Percentiles rank a stretch among this genome's conserved stretches.
Evolutionary conservation across 2,888 invertebrate species (phyloP).

Genomic region (Euclidia mi): DNA sequence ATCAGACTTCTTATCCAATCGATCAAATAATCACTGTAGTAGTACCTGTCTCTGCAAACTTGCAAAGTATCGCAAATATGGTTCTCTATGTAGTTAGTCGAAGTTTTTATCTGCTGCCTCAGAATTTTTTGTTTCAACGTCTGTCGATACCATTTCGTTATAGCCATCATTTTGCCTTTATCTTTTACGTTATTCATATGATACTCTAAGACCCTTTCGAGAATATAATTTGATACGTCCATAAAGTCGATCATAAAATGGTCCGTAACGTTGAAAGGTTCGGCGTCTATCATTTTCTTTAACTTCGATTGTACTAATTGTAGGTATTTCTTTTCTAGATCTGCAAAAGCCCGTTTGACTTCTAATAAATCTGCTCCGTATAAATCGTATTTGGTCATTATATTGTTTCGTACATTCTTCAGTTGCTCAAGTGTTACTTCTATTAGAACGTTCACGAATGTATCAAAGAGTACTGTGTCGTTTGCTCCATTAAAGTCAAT

Average conservation of each 20-base stretch:
- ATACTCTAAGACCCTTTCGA: conserved; percentile 58
- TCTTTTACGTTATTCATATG: conserved; percentile 55
- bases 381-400: conserved; percentile 60
- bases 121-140: conserved; percentile 63
- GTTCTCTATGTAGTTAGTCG: conserved; percentile 56
- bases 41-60: conserved; percentile 61
- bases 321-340: conserved; percentile 53
- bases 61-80: conserved; percentile 61
- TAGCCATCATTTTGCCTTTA: conserved; percentile 41
- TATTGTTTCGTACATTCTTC: conserved; percentile 47
- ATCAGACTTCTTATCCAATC: conserved; percentile 66
- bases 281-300: conserved; percentile 45
- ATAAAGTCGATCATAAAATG: conserved; percentile 65
- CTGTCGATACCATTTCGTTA: conserved; percentile 58
- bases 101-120: conserved; percentile 68
- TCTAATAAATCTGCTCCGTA: conserved; percentile 36
- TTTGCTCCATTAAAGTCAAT: conserved; percentile 14
- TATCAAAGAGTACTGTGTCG: conserved; percentile 35
- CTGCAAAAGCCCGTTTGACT: conserved; percentile 55
- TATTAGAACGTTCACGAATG: conserved; percentile 45
- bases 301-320: conserved; percentile 56
- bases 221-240: conserved; percentile 64
- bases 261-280: conserved; percentile 50
- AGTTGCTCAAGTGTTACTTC: conserved; percentile 55
- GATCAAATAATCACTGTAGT: conserved; percentile 63